Base-by-base conservation (phyloP, 2,797 vertebrate species). In the Gymnothorax javanicus region DNA sequence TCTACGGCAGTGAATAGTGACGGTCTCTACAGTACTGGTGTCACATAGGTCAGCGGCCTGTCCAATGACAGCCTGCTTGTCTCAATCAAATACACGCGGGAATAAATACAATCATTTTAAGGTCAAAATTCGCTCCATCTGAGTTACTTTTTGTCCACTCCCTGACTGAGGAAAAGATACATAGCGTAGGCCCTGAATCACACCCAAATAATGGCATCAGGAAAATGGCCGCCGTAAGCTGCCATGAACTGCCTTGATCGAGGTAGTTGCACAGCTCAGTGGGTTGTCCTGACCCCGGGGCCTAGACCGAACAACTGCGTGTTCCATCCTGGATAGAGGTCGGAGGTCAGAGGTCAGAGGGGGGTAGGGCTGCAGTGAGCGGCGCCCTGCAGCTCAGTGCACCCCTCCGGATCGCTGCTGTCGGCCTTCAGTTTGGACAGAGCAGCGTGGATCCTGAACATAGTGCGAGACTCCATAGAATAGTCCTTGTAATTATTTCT, bases 401-500 rank as follows among this genome's bases (percentile, higher is more conserved):
- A 90, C 83, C 95, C 94, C 0, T 95, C 95, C 20, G 96, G 95
- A 4, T 96, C 96, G 0, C 88, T 91, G 0, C 94, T 91, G 88
- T 95, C 94, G 0, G 94, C 96, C 89, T 96, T 96, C n/a, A 97
- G 94, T 91, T 96, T 97, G 84, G 95, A 94, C 84, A 97, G 93
- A 52, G 96, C 96, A 0, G 97, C 96, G 3, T 97, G 97, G 17
- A 97, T 91, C 88, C 97, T 94, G 93, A 97, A 97, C 87, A 96
- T 95, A 0, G 96, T 97, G 0, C 97, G 95, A 2, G 97, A 97
- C 89, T 97, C 97, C 97, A 97, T 97, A 0, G 97, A 97, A 90
- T 97, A 97, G 52, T 96, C 96, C 91, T 97, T 97, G 94, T 97
- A 97, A 93, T 95, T 95, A 84, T 95, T 94, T 89, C 97, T 97